A percentile compares a stretch with the other conserved stretches of the same genome.
These are phyloP conservation scores for Casuarius casuarius DNA, from an alignment of 2,113 vertebrate species.

Conservation along the genomic window DNA sequence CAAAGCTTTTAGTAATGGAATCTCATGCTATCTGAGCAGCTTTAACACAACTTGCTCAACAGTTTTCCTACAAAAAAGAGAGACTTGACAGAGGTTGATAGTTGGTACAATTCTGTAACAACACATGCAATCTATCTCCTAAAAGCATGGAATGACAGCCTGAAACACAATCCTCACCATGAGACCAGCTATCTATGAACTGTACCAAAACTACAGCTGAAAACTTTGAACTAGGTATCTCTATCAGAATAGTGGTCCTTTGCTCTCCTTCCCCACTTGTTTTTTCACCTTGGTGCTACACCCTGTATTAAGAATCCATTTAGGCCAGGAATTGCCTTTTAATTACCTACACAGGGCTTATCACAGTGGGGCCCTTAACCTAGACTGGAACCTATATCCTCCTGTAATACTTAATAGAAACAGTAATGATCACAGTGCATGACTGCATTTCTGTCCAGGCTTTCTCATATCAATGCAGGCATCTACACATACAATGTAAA, in stretches of 20 bases:
- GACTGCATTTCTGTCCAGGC: neutral
- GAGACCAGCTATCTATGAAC: neutral
- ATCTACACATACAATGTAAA: neutral
- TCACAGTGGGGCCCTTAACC: accelerated
- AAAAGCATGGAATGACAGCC: neutral
- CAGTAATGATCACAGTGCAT: neutral
- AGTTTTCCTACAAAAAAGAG: neutral
- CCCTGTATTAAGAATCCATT: neutral
- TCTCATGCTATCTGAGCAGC: neutral
- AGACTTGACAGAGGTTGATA: neutral
- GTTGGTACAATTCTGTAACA: neutral
- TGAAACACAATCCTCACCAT: slow-evolving; percentile 3
- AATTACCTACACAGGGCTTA: neutral
- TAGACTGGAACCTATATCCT: neutral
- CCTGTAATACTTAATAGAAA: neutral
- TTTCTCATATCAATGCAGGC: neutral
- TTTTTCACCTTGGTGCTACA: neutral
- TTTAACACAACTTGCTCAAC: neutral
- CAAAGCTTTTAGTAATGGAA: neutral
- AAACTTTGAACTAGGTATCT: neutral
- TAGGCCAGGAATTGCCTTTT: neutral
- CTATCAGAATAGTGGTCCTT: neutral
- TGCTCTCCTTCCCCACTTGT: neutral
- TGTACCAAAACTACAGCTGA: neutral
- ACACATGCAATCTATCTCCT: neutral